Evolutionary conservation across 2,797 vertebrate species (phyloP), one percentile per base, ranked within the genome.

Genomic region (Distichodus sexfasciatus): DNA sequence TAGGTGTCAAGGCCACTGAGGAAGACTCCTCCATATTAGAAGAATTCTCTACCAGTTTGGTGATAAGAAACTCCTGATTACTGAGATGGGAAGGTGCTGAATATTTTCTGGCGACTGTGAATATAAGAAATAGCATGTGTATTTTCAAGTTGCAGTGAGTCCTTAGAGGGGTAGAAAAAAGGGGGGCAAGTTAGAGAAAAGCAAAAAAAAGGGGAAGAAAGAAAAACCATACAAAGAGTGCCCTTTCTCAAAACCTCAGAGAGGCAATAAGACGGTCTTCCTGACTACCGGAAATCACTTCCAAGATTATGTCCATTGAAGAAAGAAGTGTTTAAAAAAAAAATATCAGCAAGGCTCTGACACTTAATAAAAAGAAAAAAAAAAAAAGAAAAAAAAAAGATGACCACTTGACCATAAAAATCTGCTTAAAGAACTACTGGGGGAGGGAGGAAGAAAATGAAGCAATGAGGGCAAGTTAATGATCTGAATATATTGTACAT

Each of bases 401-500:
- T 78, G 81, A 83, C 71, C 57, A 74, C 71, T 67, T 61, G 53
- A 38, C 9, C 21, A 48, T 55, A 59, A 33, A 57, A 66, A 71
- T 62, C 74, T 68, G 64, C 59, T 59, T 60, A 41, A 46, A 60
- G 47, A 47, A 62, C 66, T 51, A 40, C 24, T 21, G 1, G 33
- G 6, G 4, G 31, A 19, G 33, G 40, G 19, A 50, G 29, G 15
- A 47, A 2, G 15, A 10, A 57, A 58, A 60, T 41, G 53, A 50
- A 51, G 66, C 71, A 64, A 60, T 29, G 28, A 71, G 68, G 76
- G 72, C 44, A 61, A 58, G 54, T 68, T 72, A 78, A 72, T 69
- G 72, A 74, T 75, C 76, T 53, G 55, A 75, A 60, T 75, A 75
- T 65, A 71, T 65, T 78, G 69, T 78, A 78, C 76, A 78, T 44